Base-by-base conservation (phyloP, 64 coral and sea anemone species). In the Stichodactyla mertensii region DNA sequence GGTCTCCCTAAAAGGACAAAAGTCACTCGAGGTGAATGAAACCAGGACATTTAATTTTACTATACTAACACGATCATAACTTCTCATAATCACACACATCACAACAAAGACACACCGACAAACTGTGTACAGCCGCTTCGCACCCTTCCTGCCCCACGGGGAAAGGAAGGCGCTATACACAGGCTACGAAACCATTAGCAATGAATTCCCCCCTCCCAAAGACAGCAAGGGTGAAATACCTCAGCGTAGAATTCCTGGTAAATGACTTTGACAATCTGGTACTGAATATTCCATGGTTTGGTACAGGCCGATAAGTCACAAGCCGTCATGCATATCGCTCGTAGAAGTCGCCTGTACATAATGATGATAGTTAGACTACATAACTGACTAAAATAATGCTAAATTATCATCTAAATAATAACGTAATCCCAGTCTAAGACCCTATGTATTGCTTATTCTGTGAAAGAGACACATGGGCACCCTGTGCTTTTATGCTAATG, bases 201-300 rank as follows among this genome's bases (percentile, higher is more conserved):
- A 45, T 45, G 36, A 45, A 45, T 4, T 45, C 36, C 36, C 36
- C 36, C 36, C 36, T 4, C 36, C 36, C 1, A 45, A 45, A 3
- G 3, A 45, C 36, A 45, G 36, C 36, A 45, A 45, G 36, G 36
- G 36, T 45, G 36, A 31, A 74, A 31, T 86, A 99, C 97, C 97
- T 99, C 97, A 7, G 97, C 93, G 18, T 99, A 99, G 59, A 99
- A 99, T 77, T 99, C 97, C 78, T 99, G 97, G 78, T 94, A 99
- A 15, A 99, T 99, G 61, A 99, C 97, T 89, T 95, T 95, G 6
- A 99, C 97, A 4, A 92, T 99, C 55, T 89, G 88, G 10, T 95
- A 94, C 83, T 99, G 97, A 51, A 95, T 94, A 61, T 95, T 52
- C 97, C 97, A 99, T 0, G 97, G 97, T 57, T 99, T 99, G 54